A percentile compares a stretch with the other conserved stretches of the same genome.
These are phyloP conservation scores for Sapayoa aenigma DNA, from an alignment of 2,113 vertebrate species.

Conservation along the genomic window DNA sequence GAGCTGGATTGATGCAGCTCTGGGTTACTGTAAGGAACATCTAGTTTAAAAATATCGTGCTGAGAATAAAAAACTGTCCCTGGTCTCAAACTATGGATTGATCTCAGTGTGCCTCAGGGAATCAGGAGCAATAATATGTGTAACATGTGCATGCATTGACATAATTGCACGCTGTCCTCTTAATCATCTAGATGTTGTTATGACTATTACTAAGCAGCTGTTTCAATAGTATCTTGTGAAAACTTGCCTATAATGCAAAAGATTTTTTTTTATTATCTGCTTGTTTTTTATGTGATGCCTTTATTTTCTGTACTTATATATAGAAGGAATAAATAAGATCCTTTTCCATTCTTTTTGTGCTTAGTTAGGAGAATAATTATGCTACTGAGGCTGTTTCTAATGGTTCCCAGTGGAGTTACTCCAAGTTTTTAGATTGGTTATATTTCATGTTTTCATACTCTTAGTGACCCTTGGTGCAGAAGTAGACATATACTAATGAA, in stretches of 20 bases:
- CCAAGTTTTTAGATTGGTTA: background rate
- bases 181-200: background rate
- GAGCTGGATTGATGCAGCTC: background rate
- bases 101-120: background rate
- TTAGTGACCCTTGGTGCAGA: background rate
- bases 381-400: background rate
- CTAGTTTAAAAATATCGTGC: background rate
- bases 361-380: background rate
- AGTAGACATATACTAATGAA: background rate
- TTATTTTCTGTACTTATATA: background rate
- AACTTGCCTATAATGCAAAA: background rate
- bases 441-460: conserved; percentile 3
- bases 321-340: background rate
- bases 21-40: background rate
- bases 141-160: background rate
- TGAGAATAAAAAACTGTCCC: background rate
- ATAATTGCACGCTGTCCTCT: background rate
- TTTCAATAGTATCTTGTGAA: background rate
- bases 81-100: background rate
- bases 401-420: background rate
- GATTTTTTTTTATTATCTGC: background rate
- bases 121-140: accelerated
- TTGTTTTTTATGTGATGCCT: background rate
- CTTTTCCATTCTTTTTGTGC: background rate
- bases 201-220: background rate